Evolutionary conservation across 2,888 invertebrate genomes (phyloP), one percentile per base, ranked within the genome.

Genomic region (Lampropteryx suffumata): DNA sequence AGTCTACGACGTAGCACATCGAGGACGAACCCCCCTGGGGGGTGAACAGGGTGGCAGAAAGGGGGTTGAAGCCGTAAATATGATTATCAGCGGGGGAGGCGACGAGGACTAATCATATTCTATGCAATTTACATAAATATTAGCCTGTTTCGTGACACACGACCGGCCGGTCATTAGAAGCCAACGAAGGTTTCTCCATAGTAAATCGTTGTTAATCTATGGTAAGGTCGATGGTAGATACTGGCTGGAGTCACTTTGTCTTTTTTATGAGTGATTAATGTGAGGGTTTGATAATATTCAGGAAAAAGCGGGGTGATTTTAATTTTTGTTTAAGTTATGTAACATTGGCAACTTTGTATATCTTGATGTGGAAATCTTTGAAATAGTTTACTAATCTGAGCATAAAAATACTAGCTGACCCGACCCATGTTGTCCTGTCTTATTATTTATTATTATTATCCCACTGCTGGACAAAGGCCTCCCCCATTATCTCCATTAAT

Each of bases 51-150:
- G 64, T 73, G 55, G 59, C 45, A 57, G 24, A 40, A 37, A 49
- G 65, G 62, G 67, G 75, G 70, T 64, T 63, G 74, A 73, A 71
- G 83, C 78, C 81, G 88, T 90, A 90, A 89, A 89, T 90, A 89
- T 89, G 88, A 89, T 90, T 89, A 90, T 88, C 90, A 87, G 79
- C 67, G 71, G 79, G 87, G 89, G 86, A 88, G 88, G 89, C 84
- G 85, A 76, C 84, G 83, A 77, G 78, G 84, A 84, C 84, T 89
- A 89, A 90, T 89, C 89, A 90, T 90, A 90, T 90, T 89, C 89
- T 89, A 77, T 76, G 82, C 86, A 88, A 89, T 90, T 90, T 90
- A 88, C 89, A 90, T 90, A 89, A 90, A 89, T 89, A 90, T 90
- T 82, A 88, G 79, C 84, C 79, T 85, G 84, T 84, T 83, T 82